These are phyloP conservation scores for Troides oblongomaculatus DNA, from an alignment of 2,888 invertebrate species.

Conservation along the genomic window DNA sequence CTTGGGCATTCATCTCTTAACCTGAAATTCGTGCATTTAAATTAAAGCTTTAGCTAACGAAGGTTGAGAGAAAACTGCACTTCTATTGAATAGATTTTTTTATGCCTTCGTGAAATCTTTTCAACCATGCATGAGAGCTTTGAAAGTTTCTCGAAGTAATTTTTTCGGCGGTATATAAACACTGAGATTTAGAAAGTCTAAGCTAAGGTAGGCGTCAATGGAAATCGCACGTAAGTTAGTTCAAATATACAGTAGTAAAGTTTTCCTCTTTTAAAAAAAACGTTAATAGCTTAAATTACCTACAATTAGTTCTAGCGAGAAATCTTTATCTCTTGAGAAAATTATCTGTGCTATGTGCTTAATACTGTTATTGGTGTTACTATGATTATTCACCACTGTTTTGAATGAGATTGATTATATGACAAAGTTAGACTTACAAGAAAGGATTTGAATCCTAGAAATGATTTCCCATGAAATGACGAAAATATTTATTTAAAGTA, in stretches of 20 bases:
- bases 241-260: background rate
- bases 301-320: too few species aligned
- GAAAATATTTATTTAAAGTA: too few species aligned
- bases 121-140: conserved; percentile 20
- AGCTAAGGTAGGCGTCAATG: conserved; percentile 4
- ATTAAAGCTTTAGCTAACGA: conserved; percentile 30
- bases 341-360: too few species aligned
- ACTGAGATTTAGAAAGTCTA: conserved; percentile 7
- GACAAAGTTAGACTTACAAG: too few species aligned
- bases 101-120: conserved; percentile 26
- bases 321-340: too few species aligned
- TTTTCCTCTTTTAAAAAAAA: too few species aligned
- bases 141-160: conserved; percentile 15
- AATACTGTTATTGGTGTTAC: too few species aligned
- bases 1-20: conserved; percentile 27
- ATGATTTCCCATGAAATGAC: too few species aligned
- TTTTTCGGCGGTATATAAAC: conserved; percentile 15
- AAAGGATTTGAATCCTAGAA: too few species aligned
- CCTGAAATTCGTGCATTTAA: conserved; percentile 30
- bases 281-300: background rate
- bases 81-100: conserved; percentile 29
- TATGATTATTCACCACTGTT: too few species aligned
- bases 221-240: conserved; percentile 6
- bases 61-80: conserved; percentile 27
- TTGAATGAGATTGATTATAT: too few species aligned